Percentiles rank a stretch among this genome's conserved stretches.
Conservation (phyloP, 2,113 vertebrate species). For the Taxidea taxus region DNA sequence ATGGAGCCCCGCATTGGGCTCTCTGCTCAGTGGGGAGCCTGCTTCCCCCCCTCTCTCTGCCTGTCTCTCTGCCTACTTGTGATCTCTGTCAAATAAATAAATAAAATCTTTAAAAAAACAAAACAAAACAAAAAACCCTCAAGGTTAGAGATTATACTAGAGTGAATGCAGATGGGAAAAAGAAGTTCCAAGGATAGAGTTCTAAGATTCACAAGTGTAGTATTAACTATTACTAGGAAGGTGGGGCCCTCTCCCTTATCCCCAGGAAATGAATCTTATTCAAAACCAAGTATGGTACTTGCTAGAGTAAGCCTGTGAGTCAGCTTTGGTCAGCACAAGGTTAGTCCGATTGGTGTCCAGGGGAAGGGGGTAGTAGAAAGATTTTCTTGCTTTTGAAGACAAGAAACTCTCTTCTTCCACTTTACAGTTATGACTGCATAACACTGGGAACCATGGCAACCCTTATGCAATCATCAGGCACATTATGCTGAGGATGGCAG, state of each 20-base stretch:
- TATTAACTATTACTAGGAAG: conserved; percentile 6
- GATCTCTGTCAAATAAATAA: no score
- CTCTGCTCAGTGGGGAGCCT: no score
- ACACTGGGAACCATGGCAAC: background rate
- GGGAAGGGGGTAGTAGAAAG: background rate
- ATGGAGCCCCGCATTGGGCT: no score
- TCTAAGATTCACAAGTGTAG: background rate
- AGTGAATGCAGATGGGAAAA: background rate
- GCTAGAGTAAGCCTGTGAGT: background rate
- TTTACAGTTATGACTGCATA: background rate
- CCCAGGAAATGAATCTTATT: conserved; percentile 22
- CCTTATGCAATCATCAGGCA: background rate
- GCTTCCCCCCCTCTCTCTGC: no score
- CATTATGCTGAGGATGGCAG: background rate
- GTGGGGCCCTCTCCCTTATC: background rate
- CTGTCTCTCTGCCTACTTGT: no score
- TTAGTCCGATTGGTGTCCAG: background rate
- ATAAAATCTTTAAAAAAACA: no score
- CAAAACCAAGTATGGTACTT: conserved; percentile 8
- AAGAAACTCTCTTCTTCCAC: background rate
- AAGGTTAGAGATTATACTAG: background rate
- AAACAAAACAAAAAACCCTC: no score
- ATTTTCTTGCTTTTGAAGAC: background rate
- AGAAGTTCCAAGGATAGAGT: background rate
- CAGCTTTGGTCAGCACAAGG: background rate